Evolutionary conservation across 2,888 invertebrate genomes (phyloP), one percentile per base, ranked within the genome.

Genomic region (Pandemis corylana): DNA sequence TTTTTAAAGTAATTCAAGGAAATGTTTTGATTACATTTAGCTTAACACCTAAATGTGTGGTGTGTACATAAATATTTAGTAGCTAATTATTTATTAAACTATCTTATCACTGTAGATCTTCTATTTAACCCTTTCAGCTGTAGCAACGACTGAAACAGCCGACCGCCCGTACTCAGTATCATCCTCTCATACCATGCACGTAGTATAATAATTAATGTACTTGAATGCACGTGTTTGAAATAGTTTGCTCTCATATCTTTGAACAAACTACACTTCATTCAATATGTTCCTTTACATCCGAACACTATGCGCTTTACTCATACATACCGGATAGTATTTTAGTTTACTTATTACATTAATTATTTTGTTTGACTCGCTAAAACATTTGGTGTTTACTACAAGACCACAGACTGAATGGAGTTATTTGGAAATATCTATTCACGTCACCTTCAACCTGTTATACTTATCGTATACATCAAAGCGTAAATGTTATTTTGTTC

Each of bases 331-430:
- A 89, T 85, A 82, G 89, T 91, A 90, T 87, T 87, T 86, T 84
- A 83, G 85, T 86, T 85, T 84, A 81, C 87, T 84, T 85, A 83
- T 85, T 82, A 86, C 85, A 84, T 80, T 82, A 81, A 81, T 79
- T 80, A 82, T 78, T 79, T 79, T 87, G 83, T 71, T 75, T 68
- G 62, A 71, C 71, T 71, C 61, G 74, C 59, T 75, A 42, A 68
- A 67, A 76, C 68, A 68, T 75, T 70, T 77, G 71, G 68, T 76
- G 71, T 71, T 75, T 66, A 71, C 77, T 82, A 92, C 93, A 94
- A 94, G 94, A 93, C 94, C 94, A 93, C 94, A 94, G 94, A 94
- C 94, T 94, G 94, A 94, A 94, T 90, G 89, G 94, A 94, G 94
- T 94, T 94, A 93, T 87, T 94, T 94, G 92, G 94, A 94, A 93